Evolutionary conservation across 2,113 vertebrate species (phyloP), one percentile per base, ranked within the genome.

Genomic region (Cheilinus undulatus): DNA sequence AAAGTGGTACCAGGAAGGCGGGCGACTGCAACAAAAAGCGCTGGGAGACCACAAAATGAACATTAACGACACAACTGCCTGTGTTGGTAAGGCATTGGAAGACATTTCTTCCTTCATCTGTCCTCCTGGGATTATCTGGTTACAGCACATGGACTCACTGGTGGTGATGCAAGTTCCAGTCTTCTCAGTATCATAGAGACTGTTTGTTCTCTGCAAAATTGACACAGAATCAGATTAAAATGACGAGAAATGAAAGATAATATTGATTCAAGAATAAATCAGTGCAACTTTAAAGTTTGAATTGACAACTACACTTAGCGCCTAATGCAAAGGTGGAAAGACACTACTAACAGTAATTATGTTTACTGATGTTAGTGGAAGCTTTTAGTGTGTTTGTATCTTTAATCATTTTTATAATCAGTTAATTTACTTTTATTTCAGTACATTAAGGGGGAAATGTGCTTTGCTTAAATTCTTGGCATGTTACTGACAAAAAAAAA

Each of bases 1-100:
- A 81, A 79, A 86, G 77, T 85, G 87, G 89, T 84, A 90, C 88
- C 88, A 87, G 86, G 79, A 84, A 84, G 86, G 69, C 87, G 66
- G 83, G 85, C 74, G 78, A 83, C 86, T 65, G 69, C 75, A 86
- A 64, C 76, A 88, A 85, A 82, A 67, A 73, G 76, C 24, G 62
- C 38, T 63, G 61, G 24, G 84, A 89, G 81, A 87, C 82, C 84
- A 80, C 75, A 89, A 75, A 63, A 56, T 66, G 65, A 79, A 67
- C 86, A 86, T 85, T 89, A 83, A 71, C 0, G 32, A 74, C 73
- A 75, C 51, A 69, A 71, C 63, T 72, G 82, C 64, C 72, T 59
- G 57, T 45, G 40, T 49, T 79, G 77, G 75, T 87, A n/a, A n/a
- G n/a, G n/a, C n/a, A n/a, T n/a, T 80, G 66, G 73, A 67, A 49